Percentiles rank a stretch among this genome's conserved stretches.
These are phyloP conservation scores for Bettongia penicillata DNA, from an alignment of 2,113 vertebrate species.

Conservation along the genomic window DNA sequence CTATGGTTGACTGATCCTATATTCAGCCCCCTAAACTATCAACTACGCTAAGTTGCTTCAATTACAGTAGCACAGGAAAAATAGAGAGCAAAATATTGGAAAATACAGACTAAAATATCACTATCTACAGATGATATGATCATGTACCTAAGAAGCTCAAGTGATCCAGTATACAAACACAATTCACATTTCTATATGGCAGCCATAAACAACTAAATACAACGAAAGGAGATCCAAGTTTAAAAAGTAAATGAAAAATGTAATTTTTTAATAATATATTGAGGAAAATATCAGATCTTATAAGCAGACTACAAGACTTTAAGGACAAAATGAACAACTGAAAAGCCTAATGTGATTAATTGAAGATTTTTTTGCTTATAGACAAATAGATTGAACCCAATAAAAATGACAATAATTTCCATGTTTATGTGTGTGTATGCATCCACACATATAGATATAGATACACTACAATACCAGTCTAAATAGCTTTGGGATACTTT, in stretches of 20 bases:
- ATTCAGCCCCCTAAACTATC: neutral
- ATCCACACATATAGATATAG: neutral
- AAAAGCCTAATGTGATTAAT: neutral
- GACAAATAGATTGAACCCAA: neutral
- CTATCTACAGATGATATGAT: neutral
- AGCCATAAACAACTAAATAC: neutral
- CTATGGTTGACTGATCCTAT: neutral
- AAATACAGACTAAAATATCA: neutral
- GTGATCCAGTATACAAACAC: neutral
- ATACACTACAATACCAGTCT: neutral
- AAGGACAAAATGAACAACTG: neutral
- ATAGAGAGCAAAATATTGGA: neutral
- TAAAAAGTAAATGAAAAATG: neutral
- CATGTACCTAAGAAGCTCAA: neutral
- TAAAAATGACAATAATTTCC: neutral
- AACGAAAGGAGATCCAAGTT: neutral
- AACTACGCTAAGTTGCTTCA: neutral
- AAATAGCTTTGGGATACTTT: neutral
- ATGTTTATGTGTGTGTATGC: neutral
- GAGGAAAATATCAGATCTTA: neutral
- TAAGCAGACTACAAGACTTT: neutral
- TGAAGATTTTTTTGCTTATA: neutral
- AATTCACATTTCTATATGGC: neutral
- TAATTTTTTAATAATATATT: neutral
- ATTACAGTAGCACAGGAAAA: neutral